phyloP scores from a whole-genome alignment of 2,113 vertebrate genomes.

The Indicator indicator region DNA sequence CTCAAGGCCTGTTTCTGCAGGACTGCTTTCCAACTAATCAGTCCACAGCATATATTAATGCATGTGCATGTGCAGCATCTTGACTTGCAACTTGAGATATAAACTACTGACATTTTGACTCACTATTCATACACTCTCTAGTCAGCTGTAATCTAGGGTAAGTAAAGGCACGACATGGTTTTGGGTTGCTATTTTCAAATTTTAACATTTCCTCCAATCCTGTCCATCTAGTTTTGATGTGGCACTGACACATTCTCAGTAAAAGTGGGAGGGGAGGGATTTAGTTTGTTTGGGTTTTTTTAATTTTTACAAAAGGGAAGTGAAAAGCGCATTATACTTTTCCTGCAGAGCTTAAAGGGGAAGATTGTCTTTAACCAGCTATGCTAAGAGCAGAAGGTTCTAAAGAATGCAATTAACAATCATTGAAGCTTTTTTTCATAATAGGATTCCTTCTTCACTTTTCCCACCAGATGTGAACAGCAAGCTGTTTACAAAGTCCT shows the following conservation, averaged over 20 bases:
- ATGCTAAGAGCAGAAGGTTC: not conserved
- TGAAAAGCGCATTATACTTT: not conserved
- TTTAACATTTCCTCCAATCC: not conserved
- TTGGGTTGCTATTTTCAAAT: not conserved
- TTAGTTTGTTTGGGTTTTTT: not conserved
- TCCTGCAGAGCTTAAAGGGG: not conserved
- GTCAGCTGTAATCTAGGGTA: not conserved
- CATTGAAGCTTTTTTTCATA: not conserved
- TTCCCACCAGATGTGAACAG: not conserved
- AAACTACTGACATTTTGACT: not conserved
- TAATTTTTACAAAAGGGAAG: not conserved
- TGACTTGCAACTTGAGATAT: not conserved
- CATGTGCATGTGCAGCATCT: rapidly evolving
- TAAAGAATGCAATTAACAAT: conserved; percentile 32
- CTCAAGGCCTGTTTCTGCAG: not conserved
- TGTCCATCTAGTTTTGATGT: not conserved
- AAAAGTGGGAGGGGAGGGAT: rapidly evolving
- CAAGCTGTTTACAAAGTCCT: not conserved
- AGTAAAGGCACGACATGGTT: not conserved
- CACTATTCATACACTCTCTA: not conserved
- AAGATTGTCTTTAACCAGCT: not conserved
- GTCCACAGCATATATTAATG: not conserved
- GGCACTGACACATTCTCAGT: not conserved
- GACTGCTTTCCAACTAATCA: not conserved
- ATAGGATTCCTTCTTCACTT: not conserved